phyloP scores from a whole-genome alignment of 2,888 invertebrate species.

The Corbicula japonica region DNA sequence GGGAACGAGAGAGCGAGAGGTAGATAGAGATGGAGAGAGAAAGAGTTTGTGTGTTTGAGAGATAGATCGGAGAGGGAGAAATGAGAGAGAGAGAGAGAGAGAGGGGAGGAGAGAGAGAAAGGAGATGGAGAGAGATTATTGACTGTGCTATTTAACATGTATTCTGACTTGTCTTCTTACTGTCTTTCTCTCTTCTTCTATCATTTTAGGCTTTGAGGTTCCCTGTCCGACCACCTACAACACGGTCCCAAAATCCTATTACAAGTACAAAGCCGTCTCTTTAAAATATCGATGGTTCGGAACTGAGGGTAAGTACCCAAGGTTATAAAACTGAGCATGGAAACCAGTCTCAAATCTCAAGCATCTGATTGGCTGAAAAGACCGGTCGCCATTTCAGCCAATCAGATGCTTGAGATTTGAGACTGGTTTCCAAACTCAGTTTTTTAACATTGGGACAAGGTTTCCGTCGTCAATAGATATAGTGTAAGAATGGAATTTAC shows the following conservation, averaged over 20 bases:
- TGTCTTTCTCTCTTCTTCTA: slow-evolving; percentile 10
- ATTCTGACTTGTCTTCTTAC: not conserved
- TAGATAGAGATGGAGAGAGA: no score
- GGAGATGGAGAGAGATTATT: not conserved
- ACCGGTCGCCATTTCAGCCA: not conserved
- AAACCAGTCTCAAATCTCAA: not conserved
- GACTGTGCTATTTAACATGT: not conserved
- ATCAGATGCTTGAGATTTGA: not conserved
- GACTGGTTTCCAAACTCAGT: no score
- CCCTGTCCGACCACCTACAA: slow-evolving; percentile 68
- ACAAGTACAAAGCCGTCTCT: slow-evolving; percentile 59
- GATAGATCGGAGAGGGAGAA: not conserved
- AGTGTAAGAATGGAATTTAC: no score
- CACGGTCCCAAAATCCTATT: slow-evolving; percentile 12
- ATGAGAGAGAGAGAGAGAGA: not conserved
- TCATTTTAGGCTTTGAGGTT: slow-evolving; percentile 25
- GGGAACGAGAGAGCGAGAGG: no score
- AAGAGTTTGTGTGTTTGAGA: not conserved
- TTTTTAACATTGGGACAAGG: no score
- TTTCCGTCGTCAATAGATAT: no score
- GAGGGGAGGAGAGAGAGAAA: not conserved
- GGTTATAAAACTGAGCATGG: not conserved
- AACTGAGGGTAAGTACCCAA: slow-evolving; percentile 63
- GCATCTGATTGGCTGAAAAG: not conserved
- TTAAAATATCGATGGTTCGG: slow-evolving; percentile 76